These are phyloP conservation scores for Procambarus clarkii DNA, from an alignment of 1,140 invertebrate genomes.

Conservation along the genomic window DNA sequence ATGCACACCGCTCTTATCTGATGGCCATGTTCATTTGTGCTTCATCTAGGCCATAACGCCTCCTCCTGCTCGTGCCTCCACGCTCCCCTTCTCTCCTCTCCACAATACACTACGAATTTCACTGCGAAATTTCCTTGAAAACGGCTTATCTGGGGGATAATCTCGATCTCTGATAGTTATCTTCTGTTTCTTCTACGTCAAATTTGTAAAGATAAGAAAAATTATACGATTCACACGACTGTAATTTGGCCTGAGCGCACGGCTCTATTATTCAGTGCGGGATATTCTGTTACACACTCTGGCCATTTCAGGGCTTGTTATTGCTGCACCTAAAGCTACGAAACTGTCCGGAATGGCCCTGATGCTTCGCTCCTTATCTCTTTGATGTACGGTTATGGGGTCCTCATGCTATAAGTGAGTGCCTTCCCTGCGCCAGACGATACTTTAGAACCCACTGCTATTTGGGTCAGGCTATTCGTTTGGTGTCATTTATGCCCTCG, in stretches of 20 bases:
- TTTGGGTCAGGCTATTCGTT: background rate
- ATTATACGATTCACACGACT: background rate
- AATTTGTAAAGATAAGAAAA: background rate
- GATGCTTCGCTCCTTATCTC: slow-evolving; percentile 3
- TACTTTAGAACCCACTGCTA: background rate
- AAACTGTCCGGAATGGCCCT: slow-evolving; percentile 1
- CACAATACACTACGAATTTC: background rate
- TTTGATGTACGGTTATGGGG: slow-evolving; percentile 1
- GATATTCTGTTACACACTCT: background rate
- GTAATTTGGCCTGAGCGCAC: background rate
- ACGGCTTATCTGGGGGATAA: background rate
- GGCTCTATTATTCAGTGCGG: background rate
- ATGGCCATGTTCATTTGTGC: slow-evolving; percentile 5
- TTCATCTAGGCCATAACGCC: slow-evolving; percentile 3
- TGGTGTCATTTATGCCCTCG: background rate
- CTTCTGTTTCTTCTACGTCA: background rate
- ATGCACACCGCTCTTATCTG: slow-evolving; percentile 3
- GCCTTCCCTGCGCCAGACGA: background rate
- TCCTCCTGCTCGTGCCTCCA: background rate
- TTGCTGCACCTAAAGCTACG: background rate
- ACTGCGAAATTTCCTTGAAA: background rate
- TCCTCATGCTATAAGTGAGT: background rate
- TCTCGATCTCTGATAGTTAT: background rate
- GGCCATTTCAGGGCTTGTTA: background rate
- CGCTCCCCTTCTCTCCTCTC: background rate